Evolutionary conservation across 2,888 invertebrate species (phyloP).

Genomic region (Micropterix aruncella): DNA sequence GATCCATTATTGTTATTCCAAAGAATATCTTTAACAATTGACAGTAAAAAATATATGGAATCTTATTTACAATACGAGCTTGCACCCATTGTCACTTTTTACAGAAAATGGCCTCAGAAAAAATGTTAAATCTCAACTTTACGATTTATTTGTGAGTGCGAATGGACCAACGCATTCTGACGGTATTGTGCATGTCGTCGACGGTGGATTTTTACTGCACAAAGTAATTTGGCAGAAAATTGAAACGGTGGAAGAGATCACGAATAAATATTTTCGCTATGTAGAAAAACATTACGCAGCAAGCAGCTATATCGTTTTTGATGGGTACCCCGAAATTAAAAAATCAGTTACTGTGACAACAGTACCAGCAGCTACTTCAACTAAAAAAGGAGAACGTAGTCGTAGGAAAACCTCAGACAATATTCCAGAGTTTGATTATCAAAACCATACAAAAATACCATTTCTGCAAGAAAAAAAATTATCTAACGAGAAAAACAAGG

Average conservation of each 20-base stretch:
- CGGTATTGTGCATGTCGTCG: conserved; percentile 11
- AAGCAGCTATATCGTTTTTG: conserved; percentile 13
- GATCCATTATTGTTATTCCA: conserved; percentile 14
- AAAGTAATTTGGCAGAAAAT: conserved; percentile 14
- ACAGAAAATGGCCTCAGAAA: conserved; percentile 14
- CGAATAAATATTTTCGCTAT: conserved; percentile 12
- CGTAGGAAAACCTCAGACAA: conserved; percentile 6
- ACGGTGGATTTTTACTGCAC: conserved; percentile 15
- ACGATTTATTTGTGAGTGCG: conserved; percentile 9
- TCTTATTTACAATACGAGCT: conserved; percentile 16
- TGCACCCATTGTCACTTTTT: conserved; percentile 15
- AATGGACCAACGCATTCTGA: conserved; percentile 9
- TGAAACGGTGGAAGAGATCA: conserved; percentile 12
- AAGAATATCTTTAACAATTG: conserved; percentile 13
- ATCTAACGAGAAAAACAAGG: too few species aligned
- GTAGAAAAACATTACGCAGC: conserved; percentile 12
- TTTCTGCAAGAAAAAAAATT: too few species aligned
- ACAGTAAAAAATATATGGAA: conserved; percentile 15
- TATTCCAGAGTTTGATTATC: conserved; percentile 6
- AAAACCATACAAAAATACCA: too few species aligned
- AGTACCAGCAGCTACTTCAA: conserved; percentile 11
- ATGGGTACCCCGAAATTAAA: too few species aligned
- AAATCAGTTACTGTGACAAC: conserved; percentile 8
- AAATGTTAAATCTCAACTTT: conserved; percentile 12
- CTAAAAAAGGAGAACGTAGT: conserved; percentile 13